Conservation (phyloP, 2,113 vertebrate genomes). For the Micronycteris hirsuta region DNA sequence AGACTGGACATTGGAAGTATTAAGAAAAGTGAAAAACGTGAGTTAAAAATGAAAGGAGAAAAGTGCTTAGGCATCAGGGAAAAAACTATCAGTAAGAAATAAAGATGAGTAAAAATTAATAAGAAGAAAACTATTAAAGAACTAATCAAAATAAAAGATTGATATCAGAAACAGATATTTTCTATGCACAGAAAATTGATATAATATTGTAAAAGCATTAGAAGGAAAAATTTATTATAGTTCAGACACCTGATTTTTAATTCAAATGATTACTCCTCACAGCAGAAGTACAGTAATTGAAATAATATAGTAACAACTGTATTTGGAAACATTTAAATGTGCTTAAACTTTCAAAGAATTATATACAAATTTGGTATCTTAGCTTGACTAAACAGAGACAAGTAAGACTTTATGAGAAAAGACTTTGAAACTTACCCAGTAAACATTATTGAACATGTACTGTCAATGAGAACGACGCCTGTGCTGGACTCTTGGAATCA, state of each 20-base stretch:
- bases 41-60: not conserved
- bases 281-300: not conserved
- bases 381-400: not conserved
- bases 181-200: not conserved
- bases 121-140: not conserved
- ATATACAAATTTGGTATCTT: not conserved
- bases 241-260: not conserved
- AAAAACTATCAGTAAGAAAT: not conserved
- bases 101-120: not conserved
- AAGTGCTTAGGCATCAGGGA: not conserved
- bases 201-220: not conserved
- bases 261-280: not conserved
- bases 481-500: not conserved
- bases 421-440: not conserved
- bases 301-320: not conserved
- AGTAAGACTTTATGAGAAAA: not conserved
- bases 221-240: not conserved
- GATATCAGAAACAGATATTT: not conserved
- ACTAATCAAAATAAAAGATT: not conserved
- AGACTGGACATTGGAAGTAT: not conserved
- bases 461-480: not conserved
- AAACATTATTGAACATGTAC: not conserved
- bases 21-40: not conserved
- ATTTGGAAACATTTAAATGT: slow-evolving; percentile 40
- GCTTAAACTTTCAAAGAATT: not conserved